Conservation (phyloP, 2,888 invertebrate genomes). For the Pachydiplax longipennis region DNA sequence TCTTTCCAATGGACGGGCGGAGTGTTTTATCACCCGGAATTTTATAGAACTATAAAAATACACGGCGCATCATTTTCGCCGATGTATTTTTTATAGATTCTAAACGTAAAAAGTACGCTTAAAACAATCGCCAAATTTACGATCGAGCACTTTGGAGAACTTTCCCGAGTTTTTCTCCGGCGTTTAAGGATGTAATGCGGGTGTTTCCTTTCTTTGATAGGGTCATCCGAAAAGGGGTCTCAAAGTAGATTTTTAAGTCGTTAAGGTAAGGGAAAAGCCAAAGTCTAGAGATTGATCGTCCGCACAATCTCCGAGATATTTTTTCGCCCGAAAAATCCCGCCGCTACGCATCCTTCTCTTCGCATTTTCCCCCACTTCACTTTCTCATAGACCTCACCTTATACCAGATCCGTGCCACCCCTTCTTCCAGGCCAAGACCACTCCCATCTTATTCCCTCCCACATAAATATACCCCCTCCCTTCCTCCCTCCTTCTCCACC, state of each 20-base stretch:
- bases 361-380: not conserved
- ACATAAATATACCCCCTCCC: not conserved
- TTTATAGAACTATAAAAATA: no score
- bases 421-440: not conserved
- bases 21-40: no score
- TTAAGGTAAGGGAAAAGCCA: not conserved
- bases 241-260: not conserved
- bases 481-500: not conserved
- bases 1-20: no score
- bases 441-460: not conserved
- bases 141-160: no score
- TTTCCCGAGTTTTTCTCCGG: no score
- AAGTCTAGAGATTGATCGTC: no score
- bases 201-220: not conserved
- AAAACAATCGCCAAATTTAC: no score
- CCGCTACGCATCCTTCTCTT: not conserved
- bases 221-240: not conserved
- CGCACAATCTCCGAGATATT: not conserved
- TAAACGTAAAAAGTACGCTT: no score
- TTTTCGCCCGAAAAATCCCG: not conserved
- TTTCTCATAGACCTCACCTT: not conserved
- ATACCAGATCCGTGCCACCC: not conserved
- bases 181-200: not conserved
- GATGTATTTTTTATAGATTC: no score
- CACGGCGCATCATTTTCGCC: no score